Base-by-base conservation (phyloP, 1,140 invertebrate genomes). In the Drosophila novamexicana region DNA sequence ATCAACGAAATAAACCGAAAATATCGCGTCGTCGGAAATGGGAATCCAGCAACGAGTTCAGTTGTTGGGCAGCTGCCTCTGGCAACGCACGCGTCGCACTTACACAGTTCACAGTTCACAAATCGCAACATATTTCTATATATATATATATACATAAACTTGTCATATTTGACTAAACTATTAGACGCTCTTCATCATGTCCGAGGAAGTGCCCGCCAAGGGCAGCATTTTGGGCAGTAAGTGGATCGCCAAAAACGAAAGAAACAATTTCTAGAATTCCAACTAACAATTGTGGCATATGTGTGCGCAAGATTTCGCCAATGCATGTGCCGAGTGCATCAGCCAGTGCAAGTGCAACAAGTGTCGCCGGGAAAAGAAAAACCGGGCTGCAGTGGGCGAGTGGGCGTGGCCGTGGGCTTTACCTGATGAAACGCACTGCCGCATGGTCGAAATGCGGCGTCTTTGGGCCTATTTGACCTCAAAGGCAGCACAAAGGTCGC, bases 161-260 rank as follows among this genome's bases (percentile, higher is more conserved):
- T 56, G 14, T 42, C n/a, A 52, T 42, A 29, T 50, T 50, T 37
- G 9, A 32, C 18, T 32, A 67, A 61, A 36, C 9, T 29, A 59
- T 16, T 53, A 49, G 18, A 54, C 56, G 7, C 7, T 12, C 22
- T 56, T 34, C 67, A 75, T 70, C 22, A 92, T 92, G 91, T 16
- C 84, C 40, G 78, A 91, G 32, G 91, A 91, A 62, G 83, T 91
- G 69, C 77, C 88, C 49, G 91, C 91, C 49, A 81, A 62, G 50
- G 91, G 91, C 78, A 91, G 88, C 74, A 59, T 92, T 45, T 86
- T 92, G 73, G 91, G 91, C 82, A 92, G 91, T 92, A 91, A 92
- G 91, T 92, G 47, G n/a, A 14, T 8, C 44, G 49, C 10, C 8
- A 2, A 49, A 9, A 29, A 49, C 36, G 29, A 40, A 16, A 14